Percentiles rank a stretch among this genome's conserved stretches.
Evolutionary conservation across 1,140 invertebrate genomes (phyloP).

Genomic region (Solenopsis invicta): DNA sequence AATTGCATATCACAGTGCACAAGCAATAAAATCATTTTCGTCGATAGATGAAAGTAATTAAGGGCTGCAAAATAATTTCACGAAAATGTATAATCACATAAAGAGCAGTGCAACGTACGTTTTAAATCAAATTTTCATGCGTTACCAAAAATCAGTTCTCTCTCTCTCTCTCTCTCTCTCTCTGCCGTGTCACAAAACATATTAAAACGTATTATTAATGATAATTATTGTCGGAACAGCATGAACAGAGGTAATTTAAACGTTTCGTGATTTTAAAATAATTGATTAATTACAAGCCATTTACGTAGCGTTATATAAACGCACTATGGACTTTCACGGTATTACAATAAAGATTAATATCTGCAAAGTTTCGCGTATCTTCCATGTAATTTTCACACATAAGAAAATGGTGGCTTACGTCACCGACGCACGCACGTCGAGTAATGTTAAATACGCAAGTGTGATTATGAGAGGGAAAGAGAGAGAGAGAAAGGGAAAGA

Average conservation of each 20-base stretch:
- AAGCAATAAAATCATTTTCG: conserved; percentile 19
- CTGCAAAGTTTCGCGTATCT: conserved; percentile 36
- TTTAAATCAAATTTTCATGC: background rate
- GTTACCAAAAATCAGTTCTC: background rate
- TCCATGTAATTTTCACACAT: conserved; percentile 46
- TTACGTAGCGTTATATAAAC: conserved; percentile 26
- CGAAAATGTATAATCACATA: background rate
- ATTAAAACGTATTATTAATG: background rate
- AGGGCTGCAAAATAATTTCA: background rate
- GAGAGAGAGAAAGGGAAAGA: background rate
- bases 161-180: background rate
- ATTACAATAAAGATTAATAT: conserved; percentile 51
- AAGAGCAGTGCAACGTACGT: background rate
- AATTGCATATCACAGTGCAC: background rate
- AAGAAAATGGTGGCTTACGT: conserved; percentile 41
- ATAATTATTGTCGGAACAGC: conserved; percentile 9
- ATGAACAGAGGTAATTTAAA: conserved; percentile 9
- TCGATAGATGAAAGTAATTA: conserved; percentile 9
- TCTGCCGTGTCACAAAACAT: background rate
- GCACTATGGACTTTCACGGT: conserved; percentile 7
- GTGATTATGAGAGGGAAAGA: conserved; percentile 34
- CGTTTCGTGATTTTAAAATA: background rate
- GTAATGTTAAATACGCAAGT: conserved; percentile 21
- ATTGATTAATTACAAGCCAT: conserved; percentile 13
- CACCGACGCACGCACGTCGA: conserved; percentile 32